Evolutionary conservation across 2,113 vertebrate species (phyloP).

Genomic region (Corapipo altera): DNA sequence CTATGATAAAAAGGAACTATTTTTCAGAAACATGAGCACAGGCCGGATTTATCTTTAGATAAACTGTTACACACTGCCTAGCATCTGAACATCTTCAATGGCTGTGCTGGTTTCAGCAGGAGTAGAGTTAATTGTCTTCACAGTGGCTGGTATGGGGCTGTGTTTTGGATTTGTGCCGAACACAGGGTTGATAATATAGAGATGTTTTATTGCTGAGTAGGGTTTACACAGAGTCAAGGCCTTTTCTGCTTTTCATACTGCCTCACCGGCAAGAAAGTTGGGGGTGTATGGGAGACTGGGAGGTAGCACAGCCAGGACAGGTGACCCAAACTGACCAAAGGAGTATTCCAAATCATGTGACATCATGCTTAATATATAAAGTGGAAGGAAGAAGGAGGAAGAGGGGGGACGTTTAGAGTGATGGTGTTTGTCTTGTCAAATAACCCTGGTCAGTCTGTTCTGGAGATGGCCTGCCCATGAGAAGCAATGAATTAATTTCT

Average conservation of each 20-base stretch:
- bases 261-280: neutral
- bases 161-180: neutral
- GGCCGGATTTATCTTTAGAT: neutral
- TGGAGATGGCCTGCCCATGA: neutral
- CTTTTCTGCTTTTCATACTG: neutral
- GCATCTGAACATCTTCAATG: neutral
- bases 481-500: neutral
- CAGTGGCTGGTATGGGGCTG: neutral
- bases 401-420: neutral
- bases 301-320: neutral
- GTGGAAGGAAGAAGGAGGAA: neutral
- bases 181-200: neutral
- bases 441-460: neutral
- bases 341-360: neutral
- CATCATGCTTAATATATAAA: neutral
- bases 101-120: neutral
- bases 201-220: neutral
- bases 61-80: neutral
- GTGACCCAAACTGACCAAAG: neutral
- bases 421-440: neutral
- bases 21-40: neutral
- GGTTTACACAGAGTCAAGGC: neutral
- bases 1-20: neutral
- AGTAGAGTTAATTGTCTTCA: neutral
- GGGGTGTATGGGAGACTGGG: accelerated